Conservation (phyloP, 2,797 vertebrate species). For the Fundulus diaphanus region DNA sequence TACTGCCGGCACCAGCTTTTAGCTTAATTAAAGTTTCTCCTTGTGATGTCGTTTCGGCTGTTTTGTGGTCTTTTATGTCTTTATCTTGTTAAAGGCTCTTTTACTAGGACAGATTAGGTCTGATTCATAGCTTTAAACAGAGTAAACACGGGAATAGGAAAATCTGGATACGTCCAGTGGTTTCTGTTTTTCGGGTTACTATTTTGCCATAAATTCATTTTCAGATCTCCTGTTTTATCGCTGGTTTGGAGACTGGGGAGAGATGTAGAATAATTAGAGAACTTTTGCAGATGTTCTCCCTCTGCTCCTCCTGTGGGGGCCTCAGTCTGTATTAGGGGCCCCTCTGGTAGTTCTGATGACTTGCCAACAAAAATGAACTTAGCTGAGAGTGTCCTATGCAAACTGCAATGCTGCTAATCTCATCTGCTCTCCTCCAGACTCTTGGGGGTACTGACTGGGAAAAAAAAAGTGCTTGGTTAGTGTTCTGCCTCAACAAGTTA, state of each 20-base stretch:
- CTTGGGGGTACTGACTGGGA: slow-evolving; percentile 13
- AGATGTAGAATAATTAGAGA: slow-evolving; percentile 29
- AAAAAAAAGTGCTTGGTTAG: slow-evolving; percentile 9
- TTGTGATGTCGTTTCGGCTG: slow-evolving; percentile 44
- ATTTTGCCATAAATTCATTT: slow-evolving; percentile 13
- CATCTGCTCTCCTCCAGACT: slow-evolving; percentile 23
- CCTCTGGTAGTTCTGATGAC: slow-evolving; percentile 7
- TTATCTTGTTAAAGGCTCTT: slow-evolving; percentile 12
- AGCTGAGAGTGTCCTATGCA: slow-evolving; percentile 26
- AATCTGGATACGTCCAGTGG: not conserved
- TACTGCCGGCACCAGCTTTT: slow-evolving; percentile 54
- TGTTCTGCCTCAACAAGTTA: not conserved
- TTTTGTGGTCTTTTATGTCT: slow-evolving; percentile 36
- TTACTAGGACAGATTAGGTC: slow-evolving; percentile 2
- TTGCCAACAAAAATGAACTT: slow-evolving; percentile 44
- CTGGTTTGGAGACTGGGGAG: slow-evolving; percentile 30
- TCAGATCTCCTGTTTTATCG: slow-evolving; percentile 43
- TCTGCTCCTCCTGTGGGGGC: slow-evolving; percentile 41
- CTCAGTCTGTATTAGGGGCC: slow-evolving; percentile 22
- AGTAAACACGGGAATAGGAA: slow-evolving; percentile 18
- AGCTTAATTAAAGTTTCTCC: slow-evolving; percentile 36
- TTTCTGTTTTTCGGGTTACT: slow-evolving; percentile 2
- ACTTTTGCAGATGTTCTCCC: slow-evolving; percentile 53
- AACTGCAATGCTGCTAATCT: slow-evolving; percentile 46
- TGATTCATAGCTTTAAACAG: slow-evolving; percentile 22